phyloP scores from a whole-genome alignment of 2,888 invertebrate genomes.

The Parascotia fuliginaria region DNA sequence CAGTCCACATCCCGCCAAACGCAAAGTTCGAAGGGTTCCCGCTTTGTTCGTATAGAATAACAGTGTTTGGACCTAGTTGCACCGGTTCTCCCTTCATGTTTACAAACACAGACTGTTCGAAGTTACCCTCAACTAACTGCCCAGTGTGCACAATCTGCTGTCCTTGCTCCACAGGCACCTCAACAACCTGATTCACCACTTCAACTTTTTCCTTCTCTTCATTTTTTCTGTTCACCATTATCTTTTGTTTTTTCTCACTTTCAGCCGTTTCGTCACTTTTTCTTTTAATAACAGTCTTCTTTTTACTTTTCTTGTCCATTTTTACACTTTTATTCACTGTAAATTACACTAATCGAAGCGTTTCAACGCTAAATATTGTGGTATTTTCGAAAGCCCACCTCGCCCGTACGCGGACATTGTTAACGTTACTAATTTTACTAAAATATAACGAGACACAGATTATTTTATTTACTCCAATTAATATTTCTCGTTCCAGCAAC shows the following conservation, averaged over 20 bases:
- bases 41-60: constrained; percentile 80
- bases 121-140: constrained; percentile 79
- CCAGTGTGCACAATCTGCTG: constrained; percentile 81
- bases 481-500: constrained; percentile 46
- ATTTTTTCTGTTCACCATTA: constrained; percentile 70
- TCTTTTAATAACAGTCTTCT: constrained; percentile 80
- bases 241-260: constrained; percentile 73
- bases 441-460: not conserved
- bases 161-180: constrained; percentile 78
- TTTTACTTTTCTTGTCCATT: constrained; percentile 84
- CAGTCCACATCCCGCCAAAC: constrained; percentile 83
- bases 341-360: constrained; percentile 34
- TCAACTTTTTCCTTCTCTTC: constrained; percentile 78
- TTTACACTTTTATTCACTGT: constrained; percentile 54
- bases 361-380: constrained; percentile 42
- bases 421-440: constrained; percentile 13
- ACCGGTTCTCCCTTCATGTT: constrained; percentile 83
- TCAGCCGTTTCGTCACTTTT: constrained; percentile 78
- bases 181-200: constrained; percentile 76
- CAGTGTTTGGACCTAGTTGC: constrained; percentile 80
- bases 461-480: not conserved
- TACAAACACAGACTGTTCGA: constrained; percentile 82
- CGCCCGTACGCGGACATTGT: constrained; percentile 65
- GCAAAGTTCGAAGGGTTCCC: constrained; percentile 80
- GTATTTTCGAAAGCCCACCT: constrained; percentile 49